A percentile compares a stretch with the other conserved stretches of the same genome.
Conservation (phyloP, 2,113 vertebrate species). For the Probosciger aterrimus region DNA sequence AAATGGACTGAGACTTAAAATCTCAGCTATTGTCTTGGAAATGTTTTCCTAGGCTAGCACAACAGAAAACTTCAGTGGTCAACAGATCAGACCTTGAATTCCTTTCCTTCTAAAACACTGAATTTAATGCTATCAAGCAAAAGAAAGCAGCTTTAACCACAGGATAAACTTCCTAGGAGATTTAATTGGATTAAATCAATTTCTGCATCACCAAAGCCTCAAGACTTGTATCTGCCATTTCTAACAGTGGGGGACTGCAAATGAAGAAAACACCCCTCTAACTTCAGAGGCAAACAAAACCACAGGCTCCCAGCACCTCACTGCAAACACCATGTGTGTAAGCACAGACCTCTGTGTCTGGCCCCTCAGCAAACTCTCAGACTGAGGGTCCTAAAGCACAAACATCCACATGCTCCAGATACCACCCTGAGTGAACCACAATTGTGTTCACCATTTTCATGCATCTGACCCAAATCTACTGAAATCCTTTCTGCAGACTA, state of each 20-base stretch:
- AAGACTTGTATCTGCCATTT: background rate
- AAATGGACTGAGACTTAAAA: background rate
- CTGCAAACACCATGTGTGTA: background rate
- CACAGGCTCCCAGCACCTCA: background rate
- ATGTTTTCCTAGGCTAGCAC: background rate
- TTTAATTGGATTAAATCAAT: background rate
- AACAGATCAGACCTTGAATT: background rate
- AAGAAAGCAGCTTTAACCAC: background rate
- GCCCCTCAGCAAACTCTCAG: background rate
- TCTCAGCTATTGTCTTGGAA: background rate
- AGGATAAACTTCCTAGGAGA: background rate
- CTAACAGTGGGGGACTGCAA: background rate
- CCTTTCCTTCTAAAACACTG: background rate
- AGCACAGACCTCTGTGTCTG: background rate
- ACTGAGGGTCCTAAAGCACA: background rate
- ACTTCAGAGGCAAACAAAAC: background rate
- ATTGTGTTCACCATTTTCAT: rapidly evolving
- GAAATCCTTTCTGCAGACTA: background rate
- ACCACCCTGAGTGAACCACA: background rate
- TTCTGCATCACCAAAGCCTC: background rate
- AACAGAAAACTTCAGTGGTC: background rate
- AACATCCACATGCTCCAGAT: background rate
- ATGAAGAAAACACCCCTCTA: background rate
- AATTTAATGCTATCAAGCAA: background rate
- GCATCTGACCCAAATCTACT: background rate